A percentile compares a stretch with the other conserved stretches of the same genome.
Conservation (phyloP, 2,113 vertebrate species). For the Dolichotis patagonum region DNA sequence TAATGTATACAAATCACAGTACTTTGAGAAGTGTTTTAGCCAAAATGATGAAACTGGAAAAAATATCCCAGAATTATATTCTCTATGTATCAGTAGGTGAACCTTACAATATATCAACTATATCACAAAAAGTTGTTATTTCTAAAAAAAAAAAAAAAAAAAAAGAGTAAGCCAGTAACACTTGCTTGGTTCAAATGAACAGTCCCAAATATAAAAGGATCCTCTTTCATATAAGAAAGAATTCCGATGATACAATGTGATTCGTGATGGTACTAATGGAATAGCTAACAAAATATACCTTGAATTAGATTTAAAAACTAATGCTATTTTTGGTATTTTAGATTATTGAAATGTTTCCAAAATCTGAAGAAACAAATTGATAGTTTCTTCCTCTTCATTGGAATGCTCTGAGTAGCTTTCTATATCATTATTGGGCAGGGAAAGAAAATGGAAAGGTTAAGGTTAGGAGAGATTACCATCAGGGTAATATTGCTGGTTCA, state of each 20-base stretch:
- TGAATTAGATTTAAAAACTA: slow-evolving; percentile 69
- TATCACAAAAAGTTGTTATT: neutral
- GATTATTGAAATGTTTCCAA: slow-evolving; percentile 64
- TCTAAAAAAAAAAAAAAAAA: too few species aligned
- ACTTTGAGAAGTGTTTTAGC: slow-evolving; percentile 29
- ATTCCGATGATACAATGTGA: slow-evolving; percentile 63
- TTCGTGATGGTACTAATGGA: slow-evolving; percentile 66
- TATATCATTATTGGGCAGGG: slow-evolving; percentile 83
- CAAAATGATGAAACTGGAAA: slow-evolving; percentile 45
- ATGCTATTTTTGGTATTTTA: slow-evolving; percentile 53
- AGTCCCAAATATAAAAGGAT: slow-evolving; percentile 59
- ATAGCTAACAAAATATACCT: slow-evolving; percentile 59
- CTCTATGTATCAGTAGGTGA: neutral
- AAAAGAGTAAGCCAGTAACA: slow-evolving; percentile 46
- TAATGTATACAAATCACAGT: slow-evolving; percentile 40
- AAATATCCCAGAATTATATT: slow-evolving; percentile 44
- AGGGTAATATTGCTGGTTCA: slow-evolving; percentile 93
- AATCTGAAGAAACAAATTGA: slow-evolving; percentile 71
- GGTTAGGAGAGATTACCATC: slow-evolving; percentile 91
- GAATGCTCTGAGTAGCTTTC: slow-evolving; percentile 61
- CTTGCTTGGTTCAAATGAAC: slow-evolving; percentile 69
- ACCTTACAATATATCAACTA: neutral
- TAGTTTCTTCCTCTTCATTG: slow-evolving; percentile 55
- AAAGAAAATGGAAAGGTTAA: slow-evolving; percentile 86
- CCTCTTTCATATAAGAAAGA: slow-evolving; percentile 59